Conservation (phyloP, 2,888 invertebrate genomes). For the Incurvaria masculella region DNA sequence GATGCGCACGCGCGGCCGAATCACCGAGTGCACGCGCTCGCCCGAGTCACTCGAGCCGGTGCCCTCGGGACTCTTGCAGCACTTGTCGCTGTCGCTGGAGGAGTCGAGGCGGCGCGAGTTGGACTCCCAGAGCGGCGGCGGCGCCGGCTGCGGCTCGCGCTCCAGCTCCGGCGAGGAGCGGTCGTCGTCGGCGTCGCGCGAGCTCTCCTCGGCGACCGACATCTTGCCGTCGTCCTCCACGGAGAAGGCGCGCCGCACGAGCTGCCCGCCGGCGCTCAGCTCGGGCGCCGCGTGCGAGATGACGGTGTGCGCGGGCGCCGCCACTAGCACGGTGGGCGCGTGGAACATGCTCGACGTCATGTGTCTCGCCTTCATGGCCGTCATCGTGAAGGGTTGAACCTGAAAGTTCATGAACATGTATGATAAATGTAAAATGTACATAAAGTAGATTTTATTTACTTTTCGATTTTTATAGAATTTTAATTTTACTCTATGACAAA, state of each 20-base stretch:
- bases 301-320: slow-evolving; percentile 40
- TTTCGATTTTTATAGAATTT: too few relatives aligned
- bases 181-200: slow-evolving; percentile 34
- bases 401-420: too few relatives aligned
- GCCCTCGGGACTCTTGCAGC: slow-evolving; percentile 48
- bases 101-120: slow-evolving; percentile 39
- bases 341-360: slow-evolving; percentile 45
- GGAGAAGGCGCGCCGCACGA: slow-evolving; percentile 38
- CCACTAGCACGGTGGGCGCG: slow-evolving; percentile 39
- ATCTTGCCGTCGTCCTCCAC: slow-evolving; percentile 38
- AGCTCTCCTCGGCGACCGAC: slow-evolving; percentile 31
- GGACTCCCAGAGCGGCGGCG: slow-evolving; percentile 47
- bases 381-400: slow-evolving; percentile 42
- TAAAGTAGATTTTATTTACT: too few relatives aligned
- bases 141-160: slow-evolving; percentile 34
- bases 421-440: too few relatives aligned
- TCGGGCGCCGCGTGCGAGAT: slow-evolving; percentile 42
- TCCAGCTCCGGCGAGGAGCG: slow-evolving; percentile 39
- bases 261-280: slow-evolving; percentile 29
- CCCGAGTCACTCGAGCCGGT: slow-evolving; percentile 44
- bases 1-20: slow-evolving; percentile 39
- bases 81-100: slow-evolving; percentile 49
- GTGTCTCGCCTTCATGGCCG: slow-evolving; percentile 36
- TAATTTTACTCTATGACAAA: too few relatives aligned
- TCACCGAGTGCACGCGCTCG: slow-evolving; percentile 42